phyloP scores from a whole-genome alignment of 2,113 vertebrate species.

The Chloropsis hardwickii region DNA sequence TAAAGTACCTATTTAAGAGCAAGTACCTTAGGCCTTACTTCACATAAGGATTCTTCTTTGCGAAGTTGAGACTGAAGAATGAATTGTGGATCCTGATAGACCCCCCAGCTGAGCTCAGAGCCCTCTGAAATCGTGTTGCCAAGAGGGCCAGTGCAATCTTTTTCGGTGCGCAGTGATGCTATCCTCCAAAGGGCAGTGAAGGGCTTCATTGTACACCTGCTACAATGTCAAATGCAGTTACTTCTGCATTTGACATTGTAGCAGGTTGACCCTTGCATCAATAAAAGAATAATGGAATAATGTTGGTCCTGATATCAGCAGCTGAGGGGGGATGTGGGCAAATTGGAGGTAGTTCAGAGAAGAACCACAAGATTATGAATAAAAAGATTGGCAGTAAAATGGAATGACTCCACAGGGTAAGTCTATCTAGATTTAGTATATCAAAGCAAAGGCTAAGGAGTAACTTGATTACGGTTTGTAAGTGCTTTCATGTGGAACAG shows the following conservation, averaged over 20 bases:
- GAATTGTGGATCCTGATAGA: background rate
- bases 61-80: background rate
- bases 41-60: background rate
- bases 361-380: background rate
- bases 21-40: background rate
- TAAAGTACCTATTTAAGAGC: background rate
- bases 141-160: background rate
- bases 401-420: background rate
- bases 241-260: background rate
- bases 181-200: background rate
- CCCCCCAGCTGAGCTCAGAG: background rate
- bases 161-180: background rate
- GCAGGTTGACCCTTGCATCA: background rate
- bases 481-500: conserved; percentile 5
- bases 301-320: background rate
- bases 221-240: too few species aligned
- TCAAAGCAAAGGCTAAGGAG: conserved; percentile 3
- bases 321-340: background rate
- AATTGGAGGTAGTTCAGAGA: background rate
- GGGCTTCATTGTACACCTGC: too few species aligned
- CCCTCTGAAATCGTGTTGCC: accelerated
- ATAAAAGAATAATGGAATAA: background rate
- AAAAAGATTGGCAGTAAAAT: background rate
- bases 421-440: conserved; percentile 1
- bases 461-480: conserved; percentile 31